Evolutionary conservation across 2,113 vertebrate species (phyloP).

Genomic region (Myanophis thanlyinensis): DNA sequence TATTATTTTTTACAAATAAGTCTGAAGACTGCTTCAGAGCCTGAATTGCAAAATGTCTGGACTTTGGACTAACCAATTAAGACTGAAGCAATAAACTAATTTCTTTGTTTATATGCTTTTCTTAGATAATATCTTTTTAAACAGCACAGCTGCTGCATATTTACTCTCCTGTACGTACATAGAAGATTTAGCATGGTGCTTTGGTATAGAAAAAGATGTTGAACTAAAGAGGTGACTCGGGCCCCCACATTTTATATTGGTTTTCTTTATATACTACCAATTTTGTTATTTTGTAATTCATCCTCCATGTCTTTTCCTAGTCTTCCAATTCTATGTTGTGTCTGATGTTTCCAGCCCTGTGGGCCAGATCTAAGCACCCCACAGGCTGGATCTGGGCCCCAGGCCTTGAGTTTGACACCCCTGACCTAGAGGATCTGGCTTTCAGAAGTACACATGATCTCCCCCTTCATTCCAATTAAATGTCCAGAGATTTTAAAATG

Average conservation of each 20-base stretch:
- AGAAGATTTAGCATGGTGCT: not conserved
- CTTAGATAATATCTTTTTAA: not conserved
- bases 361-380: too few relatives aligned
- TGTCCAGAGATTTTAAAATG: not conserved
- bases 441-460: not conserved
- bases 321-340: too few relatives aligned
- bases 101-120: not conserved
- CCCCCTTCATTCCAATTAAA: not conserved
- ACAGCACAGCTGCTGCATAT: not conserved
- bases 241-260: too few relatives aligned
- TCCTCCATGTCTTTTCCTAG: too few relatives aligned
- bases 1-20: not conserved
- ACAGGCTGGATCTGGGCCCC: too few relatives aligned
- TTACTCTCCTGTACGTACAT: not conserved
- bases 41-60: not conserved
- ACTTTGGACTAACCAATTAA: not conserved
- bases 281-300: too few relatives aligned
- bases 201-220: not conserved
- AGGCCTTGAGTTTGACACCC: too few relatives aligned
- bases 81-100: not conserved
- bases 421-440: not conserved
- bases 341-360: too few relatives aligned
- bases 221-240: not conserved
- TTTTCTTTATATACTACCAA: too few relatives aligned
- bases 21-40: not conserved